Evolutionary conservation across 2,797 vertebrate genomes (phyloP).

Genomic region (Antrozous pallidus): DNA sequence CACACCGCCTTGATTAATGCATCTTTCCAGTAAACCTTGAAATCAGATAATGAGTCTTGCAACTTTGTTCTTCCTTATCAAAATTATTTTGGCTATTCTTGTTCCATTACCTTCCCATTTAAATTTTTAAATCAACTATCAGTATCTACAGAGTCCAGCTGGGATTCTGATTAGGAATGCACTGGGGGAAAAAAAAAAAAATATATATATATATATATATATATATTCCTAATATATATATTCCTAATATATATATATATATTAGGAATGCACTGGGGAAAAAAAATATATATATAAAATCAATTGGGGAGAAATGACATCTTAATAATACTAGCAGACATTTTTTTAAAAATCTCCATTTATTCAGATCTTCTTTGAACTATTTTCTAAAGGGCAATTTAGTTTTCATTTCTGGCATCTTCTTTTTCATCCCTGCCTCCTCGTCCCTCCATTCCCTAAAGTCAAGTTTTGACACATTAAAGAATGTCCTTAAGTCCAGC

Average conservation of each 20-base stretch:
- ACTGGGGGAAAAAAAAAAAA: too few species aligned
- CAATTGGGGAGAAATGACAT: rapidly evolving
- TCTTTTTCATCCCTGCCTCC: not conserved
- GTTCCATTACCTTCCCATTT: not conserved
- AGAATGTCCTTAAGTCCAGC: not conserved
- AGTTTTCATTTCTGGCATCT: not conserved
- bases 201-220: too few species aligned
- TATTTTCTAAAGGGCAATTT: not conserved
- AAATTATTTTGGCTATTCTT: not conserved
- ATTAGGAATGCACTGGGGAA: too few species aligned
- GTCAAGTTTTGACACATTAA: not conserved
- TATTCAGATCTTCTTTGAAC: not conserved
- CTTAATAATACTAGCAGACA: not conserved
- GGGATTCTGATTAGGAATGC: not conserved
- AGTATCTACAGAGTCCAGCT: not conserved
- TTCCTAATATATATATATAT: too few species aligned
- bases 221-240: too few species aligned
- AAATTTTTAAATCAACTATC: not conserved
- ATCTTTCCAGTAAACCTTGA: not conserved
- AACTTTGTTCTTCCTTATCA: not conserved
- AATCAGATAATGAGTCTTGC: not conserved
- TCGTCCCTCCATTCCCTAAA: not conserved
- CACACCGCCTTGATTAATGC: not conserved
- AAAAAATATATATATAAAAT: too few species aligned
- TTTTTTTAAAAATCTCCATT: not conserved